Evolutionary conservation across 2,113 vertebrate genomes (phyloP), one percentile per base, ranked within the genome.

Genomic region (Gnathochromis pfefferi): DNA sequence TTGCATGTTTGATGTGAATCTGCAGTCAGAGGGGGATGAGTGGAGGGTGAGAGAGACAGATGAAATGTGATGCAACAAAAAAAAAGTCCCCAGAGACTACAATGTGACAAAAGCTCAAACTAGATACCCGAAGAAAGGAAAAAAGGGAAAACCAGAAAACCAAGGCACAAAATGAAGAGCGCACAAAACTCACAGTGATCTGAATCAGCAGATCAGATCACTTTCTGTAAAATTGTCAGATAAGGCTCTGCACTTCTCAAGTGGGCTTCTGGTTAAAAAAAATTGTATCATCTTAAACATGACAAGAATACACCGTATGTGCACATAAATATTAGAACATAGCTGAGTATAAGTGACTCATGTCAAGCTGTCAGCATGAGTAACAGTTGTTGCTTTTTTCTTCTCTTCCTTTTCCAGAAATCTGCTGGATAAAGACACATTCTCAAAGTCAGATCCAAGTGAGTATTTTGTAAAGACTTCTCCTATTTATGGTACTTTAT

Each of bases 361-460:
- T 1, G 7, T 78, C 23, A 17, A 49, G 23, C 26, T 16, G 28
- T 54, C 40, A 88, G 6, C 26, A 60, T 16, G 4, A 73, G 23
- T 87, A 84, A 88, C 63, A 89, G 35, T 49, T 42, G 38, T 85
- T 81, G 89, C 21, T 80, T 4, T 89, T 82, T 21, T 95, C 14
- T 94, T 28, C 47, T 63, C n/a, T 42, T 86, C 42, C 14, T 94
- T 82, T 88, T 85, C 2, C 94, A 99, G 98, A 95, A 97, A 97
- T 86, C 97, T 99, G 81, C 93, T 99, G 96, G 98, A 99, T 93
- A 98, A 97, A 95, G 98, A 99, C 96, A 99, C 98, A 47, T 99
- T 99, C 95, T 99, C 98, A 94, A 99, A 99, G 92, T 99, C 98
- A 1, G 98, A 99, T 90, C 98, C 98, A 86, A 65, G 98, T 99